Percentiles rank a stretch among this genome's conserved stretches.
These are phyloP conservation scores for Phainopepla nitens DNA, from an alignment of 2,113 vertebrate species.

Conservation along the genomic window DNA sequence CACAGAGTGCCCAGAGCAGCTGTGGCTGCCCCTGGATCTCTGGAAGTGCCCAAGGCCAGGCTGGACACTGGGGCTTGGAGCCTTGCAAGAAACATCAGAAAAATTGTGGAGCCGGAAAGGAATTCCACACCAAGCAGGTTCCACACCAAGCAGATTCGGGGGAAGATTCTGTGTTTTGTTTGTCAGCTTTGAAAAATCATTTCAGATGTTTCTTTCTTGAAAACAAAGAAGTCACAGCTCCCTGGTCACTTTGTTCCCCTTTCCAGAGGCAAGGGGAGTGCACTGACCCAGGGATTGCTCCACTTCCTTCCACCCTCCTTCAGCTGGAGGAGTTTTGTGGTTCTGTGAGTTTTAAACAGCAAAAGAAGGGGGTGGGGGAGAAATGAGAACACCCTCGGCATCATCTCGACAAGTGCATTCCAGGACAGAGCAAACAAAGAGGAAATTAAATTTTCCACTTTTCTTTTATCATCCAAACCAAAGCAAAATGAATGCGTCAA, in stretches of 20 bases:
- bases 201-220: background rate
- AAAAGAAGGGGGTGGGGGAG: background rate
- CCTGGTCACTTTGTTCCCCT: background rate
- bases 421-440: background rate
- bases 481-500: background rate
- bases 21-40: background rate
- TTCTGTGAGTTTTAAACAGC: background rate
- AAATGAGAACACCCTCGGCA: background rate
- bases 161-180: background rate
- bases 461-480: background rate
- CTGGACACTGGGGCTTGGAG: accelerated
- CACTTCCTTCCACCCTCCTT: background rate
- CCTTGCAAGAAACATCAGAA: background rate
- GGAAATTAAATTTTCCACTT: constrained; percentile 9
- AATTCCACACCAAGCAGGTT: background rate
- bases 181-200: background rate
- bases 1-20: background rate
- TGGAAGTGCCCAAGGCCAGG: background rate
- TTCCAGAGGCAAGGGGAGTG: background rate
- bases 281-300: background rate
- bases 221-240: background rate
- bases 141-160: background rate
- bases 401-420: background rate
- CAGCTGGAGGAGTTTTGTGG: background rate
- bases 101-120: background rate